Base-by-base conservation (phyloP, 2,113 vertebrate species). In the Gasterosteus aculeatus region DNA sequence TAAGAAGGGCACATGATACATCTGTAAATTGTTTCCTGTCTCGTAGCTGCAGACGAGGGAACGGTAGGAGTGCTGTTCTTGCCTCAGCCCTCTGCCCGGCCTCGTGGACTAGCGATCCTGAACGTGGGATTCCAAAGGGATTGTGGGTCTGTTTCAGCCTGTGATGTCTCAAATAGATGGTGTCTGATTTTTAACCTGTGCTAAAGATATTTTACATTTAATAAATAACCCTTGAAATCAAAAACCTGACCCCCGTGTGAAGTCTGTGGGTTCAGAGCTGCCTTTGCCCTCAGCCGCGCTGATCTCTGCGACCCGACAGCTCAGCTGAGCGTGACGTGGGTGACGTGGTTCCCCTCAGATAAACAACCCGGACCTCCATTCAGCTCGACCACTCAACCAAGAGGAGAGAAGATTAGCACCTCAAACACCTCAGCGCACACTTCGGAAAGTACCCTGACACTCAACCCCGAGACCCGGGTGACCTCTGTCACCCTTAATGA, bases 141-240 rank as follows among this genome's bases (percentile, higher is more conserved):
- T 91, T 89, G 89, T 90, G 82, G 80, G 91, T 92, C 87, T 92
- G 90, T 91, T 93, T 91, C 88, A 90, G 94, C 91, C 86, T 91
- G 92, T 94, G 94, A 87, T 86, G 90, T 94, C 93, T 90, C 91
- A 91, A 87, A 93, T 94, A 93, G 91, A 92, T 94, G 94, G 92
- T 95, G 93, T 95, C 93, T 94, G 93, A 93, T 95, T 95, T 95
- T 94, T 94, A 95, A 95, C 92, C 93, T 93, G 94, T 95, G 94
- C 94, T 95, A 93, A 95, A 95, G 93, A 95, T 95, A 95, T 95
- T 95, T 95, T 95, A 94, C 93, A 95, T 95, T 95, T 94, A 95
- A 95, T 95, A 95, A 95, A 95, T 95, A 93, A 95, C 81, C 92
- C 93, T 90, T 94, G 93, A 94, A 95, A 94, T 91, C 90, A 91